Base-by-base conservation (phyloP, 1,140 invertebrate species). In the Calliopsis andreniformis region DNA sequence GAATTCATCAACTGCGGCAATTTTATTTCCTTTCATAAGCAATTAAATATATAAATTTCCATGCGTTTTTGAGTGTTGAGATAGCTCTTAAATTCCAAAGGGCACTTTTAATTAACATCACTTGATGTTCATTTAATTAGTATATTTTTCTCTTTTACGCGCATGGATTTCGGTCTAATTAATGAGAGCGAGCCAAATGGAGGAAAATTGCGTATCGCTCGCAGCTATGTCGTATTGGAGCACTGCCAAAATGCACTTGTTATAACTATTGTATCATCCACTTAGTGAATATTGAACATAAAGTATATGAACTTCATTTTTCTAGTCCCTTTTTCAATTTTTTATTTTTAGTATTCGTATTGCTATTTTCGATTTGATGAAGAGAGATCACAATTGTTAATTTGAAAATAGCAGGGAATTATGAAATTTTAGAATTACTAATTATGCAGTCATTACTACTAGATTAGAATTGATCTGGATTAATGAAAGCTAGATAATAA, bases 251-350 rank as follows among this genome's bases (percentile, higher is more conserved):
- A 25, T 58, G 68, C 64, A 67, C 64, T 75, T 70, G 76, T 75
- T 78, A 73, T 64, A 58, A 64, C 70, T 47, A n/a, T 62, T 43
- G 30, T 73, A 35, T 71, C 59, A 58, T 72, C 63, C 32, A 66
- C 80, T 55, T 69, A 58, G 70, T 76, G 75, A 69, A 80, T 75
- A 83, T 83, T 83, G n/a, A n/a, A 82, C 76, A 75, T 79, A 80
- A 80, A 81, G 68, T 69, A 59, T 51, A 76, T 64, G 64, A 76
- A 77, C 56, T 47, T 30, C 39, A 39, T 28, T 45, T 18, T 51
- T 49, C 42, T 30, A 3, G 18, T 30, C 8, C 18, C 7, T 10
- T 32, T n/a, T 56, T 2, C 14, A 39, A 39, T 3, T 14, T 16
- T 4, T 20, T 35, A 0, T n/a, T 6, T 45, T 18, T 18, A 2